Evolutionary conservation across 2,113 vertebrate species (phyloP), one percentile per base, ranked within the genome.

Genomic region (Nematolebias whitei): DNA sequence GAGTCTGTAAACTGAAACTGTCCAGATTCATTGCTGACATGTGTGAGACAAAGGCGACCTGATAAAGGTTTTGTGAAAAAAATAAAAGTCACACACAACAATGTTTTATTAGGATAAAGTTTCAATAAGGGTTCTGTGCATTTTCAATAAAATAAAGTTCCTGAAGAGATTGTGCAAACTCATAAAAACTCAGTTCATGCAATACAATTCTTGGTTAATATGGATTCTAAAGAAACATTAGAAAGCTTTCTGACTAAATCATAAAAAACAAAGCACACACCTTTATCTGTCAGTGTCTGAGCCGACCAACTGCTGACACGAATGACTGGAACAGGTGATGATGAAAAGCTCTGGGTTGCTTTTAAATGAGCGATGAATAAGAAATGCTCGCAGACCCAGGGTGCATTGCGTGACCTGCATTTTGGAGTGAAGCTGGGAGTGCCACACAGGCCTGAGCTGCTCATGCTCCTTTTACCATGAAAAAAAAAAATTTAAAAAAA

Each of bases 301-400:
- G 11, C 38, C 2, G 11, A 19, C 48, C 4, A 22, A 24, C 39
- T 53, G 62, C 39, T 53, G 49, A 41, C 62, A 29, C 12, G 1
- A 20, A 19, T 26, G 61, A 63, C 22, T 63, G 41, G 15, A 63
- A 63, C 40, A 44, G 48, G 48, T 63, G 61, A 41, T 51, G 24
- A 51, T 41, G 29, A 63, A 50, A 63, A 50, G 39, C 62, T 64
- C 38, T 64, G 26, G 62, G 38, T 49, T 7, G 59, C 45, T 49
- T 48, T 23, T 38, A 38, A 48, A 29, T 64, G 24, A 64, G 23
- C 15, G 49, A 64, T 53, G 49, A 64, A 64, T 64, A 53, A 53
- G 23, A 64, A 53, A 53, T 26, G 39, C 62, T 44, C 22, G 19
- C 44, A 48, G 44, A 45, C 32, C 15, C 45, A 35, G 39, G 43